A percentile compares a stretch with the other conserved stretches of the same genome.
phyloP scores from a whole-genome alignment of 1,140 invertebrate species.

The Hestina assimilis region DNA sequence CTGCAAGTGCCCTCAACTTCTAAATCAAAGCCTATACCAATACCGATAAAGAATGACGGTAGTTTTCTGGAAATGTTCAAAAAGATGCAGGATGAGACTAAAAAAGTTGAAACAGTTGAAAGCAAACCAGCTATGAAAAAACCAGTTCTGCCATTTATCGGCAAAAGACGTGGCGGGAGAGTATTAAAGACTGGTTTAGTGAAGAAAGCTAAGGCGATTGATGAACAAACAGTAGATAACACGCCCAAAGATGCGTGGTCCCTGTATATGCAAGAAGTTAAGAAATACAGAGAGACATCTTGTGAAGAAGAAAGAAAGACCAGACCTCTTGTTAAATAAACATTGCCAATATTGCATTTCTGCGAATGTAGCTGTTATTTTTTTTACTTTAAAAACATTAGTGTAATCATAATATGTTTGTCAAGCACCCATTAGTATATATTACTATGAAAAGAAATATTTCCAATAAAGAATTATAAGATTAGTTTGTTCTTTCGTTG shows the following conservation, averaged over 20 bases:
- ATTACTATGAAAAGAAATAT: constrained; percentile 42
- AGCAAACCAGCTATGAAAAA: constrained; percentile 71
- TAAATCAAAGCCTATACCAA: constrained; percentile 44
- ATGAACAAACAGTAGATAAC: constrained; percentile 80
- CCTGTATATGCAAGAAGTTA: constrained; percentile 94
- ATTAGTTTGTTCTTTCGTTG: constrained; percentile 63
- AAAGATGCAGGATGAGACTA: constrained; percentile 86
- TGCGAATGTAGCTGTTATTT: constrained; percentile 30
- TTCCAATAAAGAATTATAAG: constrained; percentile 57
- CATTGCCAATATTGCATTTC: constrained; percentile 16
- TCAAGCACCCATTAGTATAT: constrained; percentile 27
- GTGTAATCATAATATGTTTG: constrained; percentile 43
- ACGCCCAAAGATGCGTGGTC: constrained; percentile 93
- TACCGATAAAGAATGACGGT: constrained; percentile 85
- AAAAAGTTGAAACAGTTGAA: constrained; percentile 64
- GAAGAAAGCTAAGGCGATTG: constrained; percentile 87
- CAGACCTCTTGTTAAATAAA: constrained; percentile 92
- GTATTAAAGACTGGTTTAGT: constrained; percentile 94
- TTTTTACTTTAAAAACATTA: constrained; percentile 38
- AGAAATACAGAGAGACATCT: constrained; percentile 93
- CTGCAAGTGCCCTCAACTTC: constrained; percentile 46
- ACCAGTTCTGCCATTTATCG: constrained; percentile 83
- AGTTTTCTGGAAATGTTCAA: constrained; percentile 94
- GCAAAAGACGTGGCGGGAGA: constrained; percentile 90
- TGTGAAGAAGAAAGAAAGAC: constrained; percentile 96